Evolutionary conservation across 2,113 vertebrate species (phyloP).

Genomic region (Entelurus aequoreus): DNA sequence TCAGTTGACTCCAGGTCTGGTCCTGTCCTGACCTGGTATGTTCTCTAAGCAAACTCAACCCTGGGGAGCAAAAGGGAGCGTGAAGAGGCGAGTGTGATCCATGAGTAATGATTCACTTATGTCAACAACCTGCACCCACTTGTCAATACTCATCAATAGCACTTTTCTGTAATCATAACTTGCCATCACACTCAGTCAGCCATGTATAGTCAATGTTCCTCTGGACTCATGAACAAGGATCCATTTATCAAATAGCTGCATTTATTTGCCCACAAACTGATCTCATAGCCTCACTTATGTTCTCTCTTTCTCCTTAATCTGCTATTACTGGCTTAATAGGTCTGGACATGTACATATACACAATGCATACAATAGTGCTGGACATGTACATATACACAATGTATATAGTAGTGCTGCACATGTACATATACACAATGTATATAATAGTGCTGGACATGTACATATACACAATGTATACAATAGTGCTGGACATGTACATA

Average conservation of each 20-base stretch:
- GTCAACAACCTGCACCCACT: conserved; percentile 23
- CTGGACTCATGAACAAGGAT: conserved; percentile 55
- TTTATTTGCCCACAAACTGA: conserved; percentile 52
- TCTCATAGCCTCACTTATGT: background rate
- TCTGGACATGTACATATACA: too few species aligned
- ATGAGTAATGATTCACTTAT: conserved; percentile 21
- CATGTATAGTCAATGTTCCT: conserved; percentile 47
- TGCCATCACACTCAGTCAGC: conserved; percentile 20
- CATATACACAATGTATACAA: too few species aligned
- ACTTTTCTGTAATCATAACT: conserved; percentile 43
- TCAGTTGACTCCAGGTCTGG: conserved; percentile 13
- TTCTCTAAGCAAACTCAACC: conserved; percentile 24
- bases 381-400: too few species aligned
- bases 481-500: too few species aligned
- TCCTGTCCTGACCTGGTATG: conserved; percentile 23
- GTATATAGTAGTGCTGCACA: too few species aligned
- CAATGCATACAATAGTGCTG: too few species aligned
- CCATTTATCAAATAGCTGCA: conserved; percentile 54
- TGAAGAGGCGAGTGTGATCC: conserved; percentile 13
- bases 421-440: too few species aligned
- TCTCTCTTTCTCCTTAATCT: conserved; percentile 5
- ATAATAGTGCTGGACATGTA: too few species aligned
- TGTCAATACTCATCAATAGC: conserved; percentile 37
- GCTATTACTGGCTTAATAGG: conserved; percentile 5
- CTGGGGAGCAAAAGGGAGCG: conserved; percentile 1